A percentile compares a stretch with the other conserved stretches of the same genome.
phyloP scores from a whole-genome alignment of 2,888 invertebrate genomes.

The Sarcophaga rosellei region DNA sequence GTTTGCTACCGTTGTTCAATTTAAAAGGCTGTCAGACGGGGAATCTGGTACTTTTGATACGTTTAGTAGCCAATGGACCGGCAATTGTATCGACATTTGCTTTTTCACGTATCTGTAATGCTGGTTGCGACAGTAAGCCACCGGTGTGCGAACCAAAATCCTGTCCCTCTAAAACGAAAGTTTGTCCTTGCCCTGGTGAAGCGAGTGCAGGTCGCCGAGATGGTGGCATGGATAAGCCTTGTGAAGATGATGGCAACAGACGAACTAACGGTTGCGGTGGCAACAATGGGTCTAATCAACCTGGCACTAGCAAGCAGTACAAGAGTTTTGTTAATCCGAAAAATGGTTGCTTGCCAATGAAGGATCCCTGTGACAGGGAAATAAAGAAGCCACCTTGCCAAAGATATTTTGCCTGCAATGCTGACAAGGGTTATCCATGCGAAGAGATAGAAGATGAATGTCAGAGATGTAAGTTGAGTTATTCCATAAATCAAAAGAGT shows the following conservation, averaged over 20 bases:
- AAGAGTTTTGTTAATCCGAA: conserved; percentile 6
- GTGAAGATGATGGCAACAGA: neutral
- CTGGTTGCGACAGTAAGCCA: conserved; percentile 57
- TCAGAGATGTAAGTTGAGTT: conserved; percentile 74
- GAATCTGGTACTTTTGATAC: conserved; percentile 78
- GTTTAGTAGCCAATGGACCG: conserved; percentile 79
- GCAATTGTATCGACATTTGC: conserved; percentile 78
- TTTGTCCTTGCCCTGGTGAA: neutral
- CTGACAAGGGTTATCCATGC: conserved; percentile 75
- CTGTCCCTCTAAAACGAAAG: conserved; percentile 36
- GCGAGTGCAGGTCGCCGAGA: conserved; percentile 5
- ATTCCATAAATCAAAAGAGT: neutral
- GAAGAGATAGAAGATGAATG: conserved; percentile 77
- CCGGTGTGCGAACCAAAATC: conserved; percentile 17
- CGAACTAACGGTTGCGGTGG: neutral
- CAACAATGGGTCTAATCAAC: neutral
- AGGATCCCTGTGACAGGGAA: conserved; percentile 67
- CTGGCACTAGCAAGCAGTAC: conserved; percentile 32
- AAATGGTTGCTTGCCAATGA: conserved; percentile 68
- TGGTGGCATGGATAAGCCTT: conserved; percentile 36
- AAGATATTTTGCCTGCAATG: conserved; percentile 77
- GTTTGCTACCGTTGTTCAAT: conserved; percentile 78
- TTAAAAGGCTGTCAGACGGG: conserved; percentile 77
- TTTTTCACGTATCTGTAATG: conserved; percentile 72
- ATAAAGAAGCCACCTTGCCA: conserved; percentile 69